Conservation (phyloP, 2,113 vertebrate genomes). For the Piprites chloris region DNA sequence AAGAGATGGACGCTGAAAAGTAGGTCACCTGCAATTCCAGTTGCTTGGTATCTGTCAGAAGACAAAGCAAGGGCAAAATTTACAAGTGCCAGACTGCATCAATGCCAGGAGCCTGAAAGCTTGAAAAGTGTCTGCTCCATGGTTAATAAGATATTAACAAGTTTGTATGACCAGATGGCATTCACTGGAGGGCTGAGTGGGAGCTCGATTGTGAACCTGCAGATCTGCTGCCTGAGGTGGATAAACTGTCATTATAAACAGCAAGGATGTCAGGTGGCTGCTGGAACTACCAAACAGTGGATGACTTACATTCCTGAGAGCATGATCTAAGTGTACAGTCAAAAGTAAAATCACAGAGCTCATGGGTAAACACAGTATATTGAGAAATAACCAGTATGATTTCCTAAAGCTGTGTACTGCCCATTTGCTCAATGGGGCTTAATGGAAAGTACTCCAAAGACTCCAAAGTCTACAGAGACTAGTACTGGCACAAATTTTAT, state of each 20-base stretch:
- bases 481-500: background rate
- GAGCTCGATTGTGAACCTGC: background rate
- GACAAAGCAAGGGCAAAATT: background rate
- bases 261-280: background rate
- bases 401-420: background rate
- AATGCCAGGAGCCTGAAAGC: background rate
- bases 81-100: background rate
- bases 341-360: background rate
- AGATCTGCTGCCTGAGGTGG: background rate
- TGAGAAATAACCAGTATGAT: background rate
- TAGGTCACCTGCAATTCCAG: background rate
- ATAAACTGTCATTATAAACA: background rate
- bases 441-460: background rate
- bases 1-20: no score
- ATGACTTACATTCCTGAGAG: background rate
- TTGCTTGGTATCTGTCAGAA: background rate
- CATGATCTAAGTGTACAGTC: fast-evolving
- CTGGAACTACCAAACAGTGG: background rate
- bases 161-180: background rate
- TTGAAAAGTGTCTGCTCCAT: background rate
- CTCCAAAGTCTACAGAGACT: no score
- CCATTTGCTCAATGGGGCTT: background rate
- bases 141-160: background rate
- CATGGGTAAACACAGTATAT: background rate
- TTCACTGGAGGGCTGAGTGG: background rate